A percentile compares a stretch with the other conserved stretches of the same genome.
Conservation (phyloP, 2,888 invertebrate species). For the Cylloceria caligata region DNA sequence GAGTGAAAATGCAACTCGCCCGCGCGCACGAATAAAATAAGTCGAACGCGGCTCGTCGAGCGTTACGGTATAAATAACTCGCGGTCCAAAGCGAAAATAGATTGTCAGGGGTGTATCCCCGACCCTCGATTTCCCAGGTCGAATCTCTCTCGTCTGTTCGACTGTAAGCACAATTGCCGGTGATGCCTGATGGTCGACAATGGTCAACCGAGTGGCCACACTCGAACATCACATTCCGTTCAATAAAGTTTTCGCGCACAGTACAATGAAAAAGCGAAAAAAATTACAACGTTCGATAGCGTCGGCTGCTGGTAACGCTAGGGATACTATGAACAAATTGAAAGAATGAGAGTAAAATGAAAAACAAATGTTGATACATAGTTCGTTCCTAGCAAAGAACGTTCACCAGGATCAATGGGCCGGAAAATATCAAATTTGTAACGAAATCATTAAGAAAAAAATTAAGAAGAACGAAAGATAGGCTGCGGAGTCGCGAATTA, state of each 20-base stretch:
- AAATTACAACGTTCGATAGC: not conserved
- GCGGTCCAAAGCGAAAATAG: slow-evolving; percentile 80
- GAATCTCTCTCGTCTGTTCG: slow-evolving; percentile 37
- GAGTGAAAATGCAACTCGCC: slow-evolving; percentile 49
- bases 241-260: not conserved
- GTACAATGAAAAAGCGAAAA: not conserved
- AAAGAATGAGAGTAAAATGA: slow-evolving; percentile 35
- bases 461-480: not conserved
- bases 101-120: slow-evolving; percentile 79
- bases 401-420: slow-evolving; percentile 9
- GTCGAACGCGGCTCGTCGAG: slow-evolving; percentile 72
- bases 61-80: slow-evolving; percentile 75
- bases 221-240: not conserved
- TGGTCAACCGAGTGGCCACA: slow-evolving; percentile 10
- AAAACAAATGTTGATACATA: slow-evolving; percentile 36
- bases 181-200: slow-evolving; percentile 19
- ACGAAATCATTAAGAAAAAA: slow-evolving; percentile 3
- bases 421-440: slow-evolving; percentile 13
- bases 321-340: not conserved
- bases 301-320: not conserved
- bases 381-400: not conserved
- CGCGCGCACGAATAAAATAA: slow-evolving; percentile 72
- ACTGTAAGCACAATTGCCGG: slow-evolving; percentile 31
- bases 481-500: not conserved
- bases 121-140: slow-evolving; percentile 68